Percentiles rank a stretch among this genome's conserved stretches.
Evolutionary conservation across 2,113 vertebrate species (phyloP).

Genomic region (Menidia beryllina): DNA sequence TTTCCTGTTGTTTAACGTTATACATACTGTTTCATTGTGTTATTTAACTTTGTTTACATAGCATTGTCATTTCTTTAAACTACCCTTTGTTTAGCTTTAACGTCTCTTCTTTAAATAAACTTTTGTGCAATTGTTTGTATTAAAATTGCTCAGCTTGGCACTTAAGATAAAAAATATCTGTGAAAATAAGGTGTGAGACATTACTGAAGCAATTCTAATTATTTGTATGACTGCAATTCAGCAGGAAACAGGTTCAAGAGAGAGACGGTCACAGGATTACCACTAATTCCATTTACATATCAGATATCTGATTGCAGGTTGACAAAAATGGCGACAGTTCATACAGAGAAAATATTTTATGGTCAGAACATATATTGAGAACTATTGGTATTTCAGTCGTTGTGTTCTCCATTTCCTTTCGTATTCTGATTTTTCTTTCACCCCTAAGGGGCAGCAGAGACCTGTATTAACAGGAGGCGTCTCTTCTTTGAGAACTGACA

Average conservation of each 20-base stretch:
- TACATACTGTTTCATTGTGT: too few relatives aligned
- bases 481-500: slow-evolving; percentile 35
- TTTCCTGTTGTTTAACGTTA: too few relatives aligned
- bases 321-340: slow-evolving; percentile 15
- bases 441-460: slow-evolving; percentile 82
- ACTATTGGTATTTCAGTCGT: neutral
- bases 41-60: too few relatives aligned
- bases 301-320: slow-evolving; percentile 12
- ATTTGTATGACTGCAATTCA: too few relatives aligned
- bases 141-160: neutral
- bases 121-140: too few relatives aligned
- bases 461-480: slow-evolving; percentile 54
- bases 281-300: too few relatives aligned
- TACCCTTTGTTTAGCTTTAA: too few relatives aligned
- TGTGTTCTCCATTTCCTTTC: neutral
- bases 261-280: too few relatives aligned
- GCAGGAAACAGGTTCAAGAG: too few relatives aligned
- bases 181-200: too few relatives aligned
- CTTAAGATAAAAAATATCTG: neutral
- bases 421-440: slow-evolving; percentile 11
- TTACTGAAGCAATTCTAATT: too few relatives aligned
- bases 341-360: slow-evolving; percentile 9
- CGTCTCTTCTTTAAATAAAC: neutral
- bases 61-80: too few relatives aligned
- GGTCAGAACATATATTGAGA: slow-evolving; percentile 8